Base-by-base conservation (phyloP, 2,113 vertebrate genomes). In the Siphamia tubifer region DNA sequence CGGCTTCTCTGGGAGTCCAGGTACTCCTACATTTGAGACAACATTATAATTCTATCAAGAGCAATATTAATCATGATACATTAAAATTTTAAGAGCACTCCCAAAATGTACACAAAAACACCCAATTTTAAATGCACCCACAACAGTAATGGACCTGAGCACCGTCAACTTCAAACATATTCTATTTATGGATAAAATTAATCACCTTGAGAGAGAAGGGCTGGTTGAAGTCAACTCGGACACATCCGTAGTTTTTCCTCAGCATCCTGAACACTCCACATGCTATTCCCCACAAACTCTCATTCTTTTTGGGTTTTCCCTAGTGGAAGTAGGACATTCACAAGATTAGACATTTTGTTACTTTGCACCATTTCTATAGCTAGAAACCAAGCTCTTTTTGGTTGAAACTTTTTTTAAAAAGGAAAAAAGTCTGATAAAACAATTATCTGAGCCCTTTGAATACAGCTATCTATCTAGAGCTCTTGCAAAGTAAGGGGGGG, bases 261-360 rank as follows among this genome's bases (percentile, higher is more conserved):
- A 98, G 90, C 98, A 99, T 99, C 62, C 96, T 90, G 84, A 98
- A 95, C 38, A 98, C 98, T 12, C 96, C 98, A 78, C 96, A 94
- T 1, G 96, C 93, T 60, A 98, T 92, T 20, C 98, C 92, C 97
- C 97, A 99, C 53, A 98, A 90, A 39, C 96, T 98, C 90, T 99
- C 98, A 6, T 98, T 98, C 90, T 97, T 96, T 91, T 99, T 99
- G 16, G 98, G 98, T 58, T 98, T 99, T 1, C 97, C 97, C 97
- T 99, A 72, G 13, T 34, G 6, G 34, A 16, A 53, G 17, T 34
- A 19, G 49, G 44, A 19, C 13, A 16, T 32, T 44, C 35, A 44
- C 0, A 28, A 13, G 6, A 21, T n/a, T 9, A 6, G 8, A 42
- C n/a, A n/a, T n/a, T n/a, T n/a, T n/a, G n/a, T n/a, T n/a, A n/a